These are phyloP conservation scores for Oscheius sp. DNA, from an alignment of 2,888 invertebrate genomes.

Conservation along the genomic window DNA sequence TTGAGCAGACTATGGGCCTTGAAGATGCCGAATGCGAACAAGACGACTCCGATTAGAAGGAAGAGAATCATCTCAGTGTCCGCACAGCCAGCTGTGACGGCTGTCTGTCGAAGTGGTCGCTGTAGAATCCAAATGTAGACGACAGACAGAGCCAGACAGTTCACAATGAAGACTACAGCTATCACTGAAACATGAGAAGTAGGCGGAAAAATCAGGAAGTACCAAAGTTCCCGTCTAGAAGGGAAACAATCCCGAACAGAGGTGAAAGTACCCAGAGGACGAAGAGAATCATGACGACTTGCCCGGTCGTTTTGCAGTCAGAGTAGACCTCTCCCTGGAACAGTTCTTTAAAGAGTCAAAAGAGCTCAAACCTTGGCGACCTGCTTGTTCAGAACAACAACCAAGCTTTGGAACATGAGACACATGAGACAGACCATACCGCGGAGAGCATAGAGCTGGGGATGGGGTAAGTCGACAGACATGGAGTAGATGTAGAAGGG, in stretches of 20 bases:
- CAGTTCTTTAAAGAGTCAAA: background rate
- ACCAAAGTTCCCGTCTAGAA: slow-evolving; percentile 25
- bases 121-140: slow-evolving; percentile 15
- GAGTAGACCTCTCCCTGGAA: slow-evolving; percentile 9
- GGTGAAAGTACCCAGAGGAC: slow-evolving; percentile 18
- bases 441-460: slow-evolving; percentile 12
- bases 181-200: background rate
- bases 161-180: slow-evolving; percentile 5
- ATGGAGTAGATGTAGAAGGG: slow-evolving; percentile 25
- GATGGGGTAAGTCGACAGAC: slow-evolving; percentile 7
- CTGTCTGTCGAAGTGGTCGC: slow-evolving; percentile 9
- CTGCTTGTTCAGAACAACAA: slow-evolving; percentile 16
- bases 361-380: background rate
- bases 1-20: slow-evolving; percentile 19
- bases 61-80: slow-evolving; percentile 18
- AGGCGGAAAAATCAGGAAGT: background rate
- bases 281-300: slow-evolving; percentile 7
- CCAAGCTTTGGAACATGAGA: slow-evolving; percentile 14
- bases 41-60: slow-evolving; percentile 10
- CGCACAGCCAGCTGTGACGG: background rate
- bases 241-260: slow-evolving; percentile 9
- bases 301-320: background rate
- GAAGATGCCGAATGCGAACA: slow-evolving; percentile 15
- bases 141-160: slow-evolving; percentile 3
- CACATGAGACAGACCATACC: slow-evolving; percentile 27